Evolutionary conservation across 2,888 invertebrate genomes (phyloP).

Genomic region (Hofmannophila pseudospretella): DNA sequence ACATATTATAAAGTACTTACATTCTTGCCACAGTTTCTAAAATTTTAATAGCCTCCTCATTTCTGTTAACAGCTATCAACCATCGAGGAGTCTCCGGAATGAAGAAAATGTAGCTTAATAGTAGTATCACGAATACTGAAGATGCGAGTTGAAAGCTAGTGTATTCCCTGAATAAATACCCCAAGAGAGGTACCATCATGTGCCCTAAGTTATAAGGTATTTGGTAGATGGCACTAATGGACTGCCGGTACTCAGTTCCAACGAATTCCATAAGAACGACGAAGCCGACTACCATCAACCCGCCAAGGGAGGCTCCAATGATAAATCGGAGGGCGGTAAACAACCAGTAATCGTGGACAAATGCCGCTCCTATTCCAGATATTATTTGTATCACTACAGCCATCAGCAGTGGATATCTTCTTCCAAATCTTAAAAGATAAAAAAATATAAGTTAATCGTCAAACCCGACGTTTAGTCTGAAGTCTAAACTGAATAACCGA

Average conservation of each 20-base stretch:
- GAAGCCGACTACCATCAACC: conserved; percentile 82
- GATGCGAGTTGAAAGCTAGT: conserved; percentile 75
- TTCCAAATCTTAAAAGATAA: conserved; percentile 74
- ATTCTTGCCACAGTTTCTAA: conserved; percentile 80
- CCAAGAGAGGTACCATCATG: conserved; percentile 73
- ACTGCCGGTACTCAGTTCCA: conserved; percentile 27
- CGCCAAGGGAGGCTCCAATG: conserved; percentile 79
- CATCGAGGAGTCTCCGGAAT: conserved; percentile 89
- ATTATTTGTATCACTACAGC: conserved; percentile 67
- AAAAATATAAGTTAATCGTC: neutral
- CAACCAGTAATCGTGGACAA: conserved; percentile 77
- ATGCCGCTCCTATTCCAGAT: conserved; percentile 74
- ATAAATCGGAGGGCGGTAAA: conserved; percentile 79
- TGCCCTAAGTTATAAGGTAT: conserved; percentile 76
- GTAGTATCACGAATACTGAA: conserved; percentile 68
- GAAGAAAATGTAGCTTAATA: conserved; percentile 81
- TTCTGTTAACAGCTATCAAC: conserved; percentile 82
- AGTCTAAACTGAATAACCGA: no score
- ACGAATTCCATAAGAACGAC: conserved; percentile 80
- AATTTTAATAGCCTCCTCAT: conserved; percentile 78
- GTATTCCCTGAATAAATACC: conserved; percentile 80
- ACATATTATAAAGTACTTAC: conserved; percentile 24
- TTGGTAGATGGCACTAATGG: conserved; percentile 50
- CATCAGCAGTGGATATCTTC: conserved; percentile 79
- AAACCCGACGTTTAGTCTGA: no score